A percentile compares a stretch with the other conserved stretches of the same genome.
Evolutionary conservation across 1,140 invertebrate genomes (phyloP).

Genomic region (Aphelinus atriplicis): DNA sequence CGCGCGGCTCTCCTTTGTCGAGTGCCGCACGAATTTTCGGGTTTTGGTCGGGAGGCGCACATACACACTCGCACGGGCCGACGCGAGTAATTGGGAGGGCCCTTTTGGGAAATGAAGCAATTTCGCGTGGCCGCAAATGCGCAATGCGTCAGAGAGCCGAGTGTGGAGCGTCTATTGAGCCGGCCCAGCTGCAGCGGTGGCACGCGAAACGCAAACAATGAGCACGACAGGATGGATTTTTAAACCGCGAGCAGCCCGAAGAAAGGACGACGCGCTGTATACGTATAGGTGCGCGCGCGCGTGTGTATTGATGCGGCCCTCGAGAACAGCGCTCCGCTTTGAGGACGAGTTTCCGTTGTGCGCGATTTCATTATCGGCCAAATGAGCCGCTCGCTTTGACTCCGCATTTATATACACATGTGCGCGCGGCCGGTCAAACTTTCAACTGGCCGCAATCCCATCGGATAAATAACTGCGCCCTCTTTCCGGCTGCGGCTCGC

Average conservation of each 20-base stretch:
- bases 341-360: conserved; percentile 14
- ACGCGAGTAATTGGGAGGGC: background rate
- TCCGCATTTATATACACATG: no score
- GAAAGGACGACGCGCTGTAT: background rate
- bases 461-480: background rate
- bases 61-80: background rate
- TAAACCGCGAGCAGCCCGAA: background rate
- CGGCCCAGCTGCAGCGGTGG: background rate
- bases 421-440: no score
- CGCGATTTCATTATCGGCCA: conserved; percentile 15
- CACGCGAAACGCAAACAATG: conserved; percentile 35
- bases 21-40: no score
- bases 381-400: background rate
- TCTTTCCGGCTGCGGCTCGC: background rate
- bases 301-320: no score
- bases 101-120: conserved; percentile 16
- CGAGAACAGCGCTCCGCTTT: background rate
- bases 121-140: background rate
- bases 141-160: no score
- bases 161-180: no score
- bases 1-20: no score
- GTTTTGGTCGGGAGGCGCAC: no score
- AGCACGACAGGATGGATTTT: conserved; percentile 39
- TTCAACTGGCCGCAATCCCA: no score
- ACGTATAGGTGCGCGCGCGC: background rate